Evolutionary conservation across 2,888 invertebrate species (phyloP).

Genomic region (Napeogenes inachia): DNA sequence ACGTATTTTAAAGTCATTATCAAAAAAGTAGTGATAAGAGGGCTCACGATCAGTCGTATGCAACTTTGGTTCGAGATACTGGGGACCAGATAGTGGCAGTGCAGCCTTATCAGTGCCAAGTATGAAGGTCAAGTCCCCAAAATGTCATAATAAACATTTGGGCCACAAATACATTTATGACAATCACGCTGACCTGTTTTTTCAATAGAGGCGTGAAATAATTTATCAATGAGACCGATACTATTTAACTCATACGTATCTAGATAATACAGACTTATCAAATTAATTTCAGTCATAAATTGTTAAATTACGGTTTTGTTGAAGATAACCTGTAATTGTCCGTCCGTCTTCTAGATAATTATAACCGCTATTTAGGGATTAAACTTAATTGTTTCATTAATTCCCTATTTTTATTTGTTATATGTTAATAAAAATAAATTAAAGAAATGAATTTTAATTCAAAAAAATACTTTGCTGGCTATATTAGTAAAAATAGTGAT

Average conservation of each 20-base stretch:
- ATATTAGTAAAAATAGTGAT: too few species aligned
- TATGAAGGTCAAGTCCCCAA: constrained; percentile 55
- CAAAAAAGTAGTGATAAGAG: constrained; percentile 62
- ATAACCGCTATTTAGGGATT: too few species aligned
- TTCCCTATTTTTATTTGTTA: too few species aligned
- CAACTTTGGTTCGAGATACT: constrained; percentile 50
- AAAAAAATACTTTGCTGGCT: too few species aligned
- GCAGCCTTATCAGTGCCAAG: constrained; percentile 58
- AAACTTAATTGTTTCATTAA: too few species aligned
- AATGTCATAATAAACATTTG: constrained; percentile 22
- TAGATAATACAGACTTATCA: constrained; percentile 16
- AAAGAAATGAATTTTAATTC: too few species aligned
- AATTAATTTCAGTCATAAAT: constrained; percentile 16
- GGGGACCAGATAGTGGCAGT: constrained; percentile 50
- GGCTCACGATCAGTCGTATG: constrained; percentile 64
- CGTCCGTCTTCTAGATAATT: too few species aligned
- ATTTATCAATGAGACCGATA: too few species aligned
- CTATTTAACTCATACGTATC: constrained; percentile 14
- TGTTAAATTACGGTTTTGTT: constrained; percentile 18
- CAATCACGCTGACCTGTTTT: neutral
- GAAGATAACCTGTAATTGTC: too few species aligned
- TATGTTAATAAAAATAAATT: too few species aligned
- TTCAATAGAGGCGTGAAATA: neutral
- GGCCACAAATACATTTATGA: neutral
- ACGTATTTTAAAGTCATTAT: constrained; percentile 70